Evolutionary conservation across 2,113 vertebrate genomes (phyloP), one percentile per base, ranked within the genome.

Genomic region (Neodontobutis hainanensis): DNA sequence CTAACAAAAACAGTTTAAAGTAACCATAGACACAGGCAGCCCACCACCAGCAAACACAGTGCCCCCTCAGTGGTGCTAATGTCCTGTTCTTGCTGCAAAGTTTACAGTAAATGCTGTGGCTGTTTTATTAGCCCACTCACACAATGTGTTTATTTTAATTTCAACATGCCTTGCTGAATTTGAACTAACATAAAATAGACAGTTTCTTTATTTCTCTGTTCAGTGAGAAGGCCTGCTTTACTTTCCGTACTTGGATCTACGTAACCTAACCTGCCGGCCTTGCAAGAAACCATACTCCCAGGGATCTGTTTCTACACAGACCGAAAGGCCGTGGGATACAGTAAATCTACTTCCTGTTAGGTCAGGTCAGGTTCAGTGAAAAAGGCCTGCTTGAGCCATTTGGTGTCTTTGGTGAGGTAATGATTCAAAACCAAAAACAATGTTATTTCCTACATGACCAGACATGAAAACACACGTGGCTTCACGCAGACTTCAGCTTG

Each of bases 271-370:
- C 77, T 6, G 36, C 48, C 75, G 74, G 60, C 62, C 59, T 75
- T 80, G 77, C 66, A 63, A 56, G 88, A 85, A 92, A 88, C 71
- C 49, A 71, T 82, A 90, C 70, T 68, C 76, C 66, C 35, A 44
- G 64, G 58, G 78, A 86, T 90, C 88, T 83, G 7, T 53, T 91
- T 89, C 80, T 80, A 66, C 65, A 68, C 79, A 56, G 45, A 61
- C 58, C 61, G 53, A 69, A 70, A 76, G 65, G 73, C 55, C 63
- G 56, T 16, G 34, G 11, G 66, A 44, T 59, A 34, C 14, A 1
- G 19, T 27, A 27, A 36, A 45, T 59, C 46, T 69, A 81, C 71
- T 86, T 86, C 71, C 83, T 85, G 16, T 65, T 42, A 61, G 61
- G 58, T 61, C 43, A 44, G 77, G 60, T 82, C 70, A 73, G 59